These are phyloP conservation scores for Phoxinus dragarum DNA, from an alignment of 2,797 vertebrate species.

Conservation along the genomic window DNA sequence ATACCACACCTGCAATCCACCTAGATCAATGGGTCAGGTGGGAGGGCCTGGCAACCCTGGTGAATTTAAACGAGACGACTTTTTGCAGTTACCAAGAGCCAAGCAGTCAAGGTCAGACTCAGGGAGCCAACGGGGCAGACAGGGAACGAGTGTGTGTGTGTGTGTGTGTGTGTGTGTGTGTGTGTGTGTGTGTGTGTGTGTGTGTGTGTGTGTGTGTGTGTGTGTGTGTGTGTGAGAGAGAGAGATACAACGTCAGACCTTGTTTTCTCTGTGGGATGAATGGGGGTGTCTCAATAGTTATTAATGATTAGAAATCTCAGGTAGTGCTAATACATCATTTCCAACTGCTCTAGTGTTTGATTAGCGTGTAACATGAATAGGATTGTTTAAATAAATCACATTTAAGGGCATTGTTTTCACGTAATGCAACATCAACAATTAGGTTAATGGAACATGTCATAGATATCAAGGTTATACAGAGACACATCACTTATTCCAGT, in stretches of 20 bases:
- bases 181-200: background rate
- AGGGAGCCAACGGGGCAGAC: constrained; percentile 36
- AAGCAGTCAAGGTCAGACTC: constrained; percentile 72
- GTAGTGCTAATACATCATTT: constrained; percentile 37
- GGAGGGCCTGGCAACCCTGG: constrained; percentile 64
- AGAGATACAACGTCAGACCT: background rate
- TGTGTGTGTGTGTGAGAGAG: no score
- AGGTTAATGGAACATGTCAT: background rate
- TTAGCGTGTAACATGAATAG: background rate
- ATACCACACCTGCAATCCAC: constrained; percentile 75
- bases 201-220: background rate
- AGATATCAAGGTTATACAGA: background rate
- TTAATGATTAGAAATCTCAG: constrained; percentile 40
- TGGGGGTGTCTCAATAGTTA: constrained; percentile 19
- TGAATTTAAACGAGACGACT: constrained; percentile 71
- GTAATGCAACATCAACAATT: constrained; percentile 14
- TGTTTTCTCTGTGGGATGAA: constrained; percentile 34
- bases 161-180: background rate
- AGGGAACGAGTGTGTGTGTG: background rate
- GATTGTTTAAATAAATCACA: constrained; percentile 28
- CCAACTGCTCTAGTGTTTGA: constrained; percentile 34
- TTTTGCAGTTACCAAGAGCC: constrained; percentile 53
- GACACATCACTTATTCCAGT: background rate
- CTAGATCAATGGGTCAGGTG: constrained; percentile 73
- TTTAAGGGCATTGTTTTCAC: background rate